These are phyloP conservation scores for Cotesia typhae DNA, from an alignment of 1,140 invertebrate species.

Conservation along the genomic window DNA sequence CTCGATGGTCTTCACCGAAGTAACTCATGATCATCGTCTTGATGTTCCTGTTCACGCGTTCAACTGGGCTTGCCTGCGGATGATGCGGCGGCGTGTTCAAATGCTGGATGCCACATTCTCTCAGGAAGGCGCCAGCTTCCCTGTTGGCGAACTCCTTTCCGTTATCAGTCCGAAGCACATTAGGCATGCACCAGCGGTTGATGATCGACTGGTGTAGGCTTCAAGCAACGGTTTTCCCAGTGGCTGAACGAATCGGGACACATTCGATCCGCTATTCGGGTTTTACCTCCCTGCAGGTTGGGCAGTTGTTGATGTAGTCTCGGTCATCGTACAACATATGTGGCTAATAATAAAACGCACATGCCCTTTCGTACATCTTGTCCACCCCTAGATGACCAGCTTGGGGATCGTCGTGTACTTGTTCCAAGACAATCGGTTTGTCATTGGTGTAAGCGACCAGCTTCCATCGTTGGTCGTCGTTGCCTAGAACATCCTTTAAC, in stretches of 20 bases:
- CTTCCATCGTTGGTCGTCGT: neutral
- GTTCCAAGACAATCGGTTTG: neutral
- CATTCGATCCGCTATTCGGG: constrained; percentile 28
- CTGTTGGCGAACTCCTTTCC: constrained; percentile 34
- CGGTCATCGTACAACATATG: constrained; percentile 22
- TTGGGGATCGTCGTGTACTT: neutral
- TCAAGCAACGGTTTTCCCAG: constrained; percentile 20
- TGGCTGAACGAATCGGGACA: constrained; percentile 19
- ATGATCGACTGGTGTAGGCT: constrained; percentile 24
- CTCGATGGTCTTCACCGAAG: neutral
- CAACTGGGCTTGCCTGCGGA: constrained; percentile 22
- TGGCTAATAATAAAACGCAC: constrained; percentile 5
- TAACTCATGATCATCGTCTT: neutral
- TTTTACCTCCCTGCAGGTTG: constrained; percentile 21
- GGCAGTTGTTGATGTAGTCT: constrained; percentile 14
- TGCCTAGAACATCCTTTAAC: neutral
- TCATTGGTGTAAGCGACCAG: neutral
- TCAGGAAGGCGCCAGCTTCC: constrained; percentile 32
- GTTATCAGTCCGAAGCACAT: constrained; percentile 21
- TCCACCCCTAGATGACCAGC: neutral
- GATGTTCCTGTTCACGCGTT: neutral
- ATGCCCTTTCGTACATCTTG: neutral
- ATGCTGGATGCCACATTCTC: constrained; percentile 22
- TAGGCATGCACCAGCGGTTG: constrained; percentile 31
- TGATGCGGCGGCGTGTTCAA: constrained; percentile 23